Base-by-base conservation (phyloP, 2,888 invertebrate genomes). In the Pseudanteris insignis region DNA sequence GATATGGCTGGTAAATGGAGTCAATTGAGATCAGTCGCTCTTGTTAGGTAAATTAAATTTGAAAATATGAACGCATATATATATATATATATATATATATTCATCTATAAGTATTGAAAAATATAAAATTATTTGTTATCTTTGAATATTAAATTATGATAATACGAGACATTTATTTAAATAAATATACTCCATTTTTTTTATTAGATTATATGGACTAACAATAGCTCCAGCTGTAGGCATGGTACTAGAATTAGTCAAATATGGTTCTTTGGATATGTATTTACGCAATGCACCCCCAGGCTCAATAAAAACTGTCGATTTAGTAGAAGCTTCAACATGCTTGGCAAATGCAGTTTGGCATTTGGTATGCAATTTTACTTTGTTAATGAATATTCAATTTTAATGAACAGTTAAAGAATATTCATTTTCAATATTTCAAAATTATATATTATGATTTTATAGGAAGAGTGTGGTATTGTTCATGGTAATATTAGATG, bases 401-500 rank as follows among this genome's bases (percentile, higher is more conserved):
- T 18, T 18, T 18, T 3, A 18, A 18, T 18, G 6, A 18, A 3
- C 18, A 18, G 18, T n/a, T n/a, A n/a, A n/a, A n/a, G n/a, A n/a
- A n/a, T 18, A 18, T 26, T 26, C 26, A 26, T 26, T 9, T n/a
- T 21, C 21, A 21, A 21, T 7, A 4, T 21, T 38, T 38, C 13
- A 13, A 24, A 38, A 28, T 18, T 25, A 26, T 28, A n/a, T n/a
- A n/a, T n/a, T n/a, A n/a, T 18, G 6, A 18, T 18, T 6, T 32
- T 46, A 7, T 18, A 88, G 87, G 86, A 88, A 74, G 92, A 93
- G 77, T 89, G 89, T 68, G 86, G 87, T 26, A 86, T 93, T 18
- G 88, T 91, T 40, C 95, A 96, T 82, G 94, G 92, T 8, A 88
- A 88, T 73, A 88, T 96, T 53, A 85, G 94, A 44, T 94, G 94